phyloP scores from a whole-genome alignment of 2,888 invertebrate genomes.

The Stramonita haemastoma region DNA sequence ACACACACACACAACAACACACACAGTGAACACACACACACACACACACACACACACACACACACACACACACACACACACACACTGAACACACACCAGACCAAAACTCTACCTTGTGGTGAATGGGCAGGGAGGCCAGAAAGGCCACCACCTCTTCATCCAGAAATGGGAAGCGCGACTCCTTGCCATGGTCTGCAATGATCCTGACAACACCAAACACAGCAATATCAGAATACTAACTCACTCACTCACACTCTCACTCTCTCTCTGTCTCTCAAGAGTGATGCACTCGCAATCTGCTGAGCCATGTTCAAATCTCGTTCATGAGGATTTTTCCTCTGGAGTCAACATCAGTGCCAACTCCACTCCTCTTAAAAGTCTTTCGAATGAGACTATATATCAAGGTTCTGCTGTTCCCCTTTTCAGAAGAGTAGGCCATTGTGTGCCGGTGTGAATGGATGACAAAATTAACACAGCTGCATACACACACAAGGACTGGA shows the following conservation, averaged over 20 bases:
- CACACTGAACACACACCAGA: not conserved
- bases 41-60: not conserved
- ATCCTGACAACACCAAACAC: slow-evolving; percentile 80
- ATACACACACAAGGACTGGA: no score
- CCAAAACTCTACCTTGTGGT: slow-evolving; percentile 75
- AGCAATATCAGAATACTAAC: not conserved
- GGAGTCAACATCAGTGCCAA: no score
- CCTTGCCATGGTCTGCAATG: slow-evolving; percentile 89
- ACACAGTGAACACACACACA: not conserved
- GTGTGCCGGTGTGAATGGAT: no score
- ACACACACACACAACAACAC: not conserved
- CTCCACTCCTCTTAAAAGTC: no score
- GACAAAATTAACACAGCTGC: no score
- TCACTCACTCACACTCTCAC: not conserved
- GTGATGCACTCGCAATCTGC: no score
- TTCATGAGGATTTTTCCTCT: no score
- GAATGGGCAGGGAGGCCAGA: slow-evolving; percentile 78
- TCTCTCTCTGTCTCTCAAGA: not conserved
- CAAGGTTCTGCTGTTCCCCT: no score
- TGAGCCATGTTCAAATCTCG: no score
- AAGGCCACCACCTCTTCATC: slow-evolving; percentile 81
- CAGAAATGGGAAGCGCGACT: slow-evolving; percentile 84
- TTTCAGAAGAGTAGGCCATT: no score
- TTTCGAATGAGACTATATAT: no score
- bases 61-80: slow-evolving; percentile 15